Evolutionary conservation across 1,140 invertebrate species (phyloP), one percentile per base, ranked within the genome.

Genomic region (Nebria ingens): DNA sequence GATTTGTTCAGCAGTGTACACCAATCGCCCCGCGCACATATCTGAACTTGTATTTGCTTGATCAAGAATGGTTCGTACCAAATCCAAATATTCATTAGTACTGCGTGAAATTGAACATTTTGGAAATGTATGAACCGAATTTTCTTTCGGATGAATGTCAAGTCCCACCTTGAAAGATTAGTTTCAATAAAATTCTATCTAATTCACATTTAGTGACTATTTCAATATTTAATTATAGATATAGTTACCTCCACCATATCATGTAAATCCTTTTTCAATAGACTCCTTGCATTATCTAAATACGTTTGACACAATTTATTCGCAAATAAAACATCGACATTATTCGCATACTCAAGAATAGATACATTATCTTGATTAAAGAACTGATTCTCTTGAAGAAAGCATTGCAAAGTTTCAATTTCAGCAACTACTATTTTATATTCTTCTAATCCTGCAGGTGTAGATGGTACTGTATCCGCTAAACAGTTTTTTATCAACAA

Each of bases 201-300:
- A 6, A 34, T 9, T 34, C 6, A 34, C 25, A 34, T 9, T 9
- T 34, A 34, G n/a, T n/a, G n/a, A n/a, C n/a, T n/a, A n/a, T n/a
- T n/a, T n/a, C n/a, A n/a, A n/a, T n/a, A n/a, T n/a, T n/a, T n/a
- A n/a, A n/a, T n/a, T n/a, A n/a, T 34, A 34, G 54, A 54, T 13
- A 73, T 69, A 1, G 76, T 78, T 61, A 83, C 73, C 58, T 79
- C 77, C 53, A 85, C 79, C 51, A 86, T 85, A 56, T 86, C 80
- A 66, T 91, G 87, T 22, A 94, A 73, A 69, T 93, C 87, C 64
- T 87, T 84, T 54, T 83, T 82, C 76, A 93, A 89, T 19, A 94
- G 81, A 58, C 72, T 73, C 40, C 82, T 73, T 0, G 90, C 88
- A 59, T 74, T 78, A 21, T 80, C 77, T 20, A 90, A 64, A 45